phyloP scores from a whole-genome alignment of 2,797 vertebrate species.

The Euphonia xanthogaster region DNA sequence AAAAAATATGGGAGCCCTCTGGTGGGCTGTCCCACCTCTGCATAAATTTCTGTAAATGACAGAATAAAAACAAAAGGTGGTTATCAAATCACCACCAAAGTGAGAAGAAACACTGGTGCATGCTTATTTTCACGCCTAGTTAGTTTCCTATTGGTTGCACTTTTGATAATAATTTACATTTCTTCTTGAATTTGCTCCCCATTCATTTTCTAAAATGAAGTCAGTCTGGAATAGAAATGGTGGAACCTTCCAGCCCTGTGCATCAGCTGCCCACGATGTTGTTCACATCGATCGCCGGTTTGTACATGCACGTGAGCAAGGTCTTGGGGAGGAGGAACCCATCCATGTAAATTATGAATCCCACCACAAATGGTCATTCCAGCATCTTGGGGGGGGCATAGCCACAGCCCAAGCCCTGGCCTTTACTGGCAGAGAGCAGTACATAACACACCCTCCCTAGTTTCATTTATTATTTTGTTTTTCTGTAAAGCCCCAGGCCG shows the following conservation, averaged over 20 bases:
- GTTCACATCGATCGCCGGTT: not conserved
- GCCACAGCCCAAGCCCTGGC: not conserved
- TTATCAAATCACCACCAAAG: not conserved
- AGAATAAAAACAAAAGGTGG: not conserved
- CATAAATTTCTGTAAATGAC: not conserved
- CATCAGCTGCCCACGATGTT: rapidly evolving
- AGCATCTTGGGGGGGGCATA: not conserved
- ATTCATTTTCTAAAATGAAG: not conserved
- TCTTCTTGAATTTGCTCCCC: not conserved
- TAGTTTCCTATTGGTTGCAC: not conserved
- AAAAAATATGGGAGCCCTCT: not conserved
- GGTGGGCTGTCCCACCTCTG: not conserved
- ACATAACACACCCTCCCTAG: not conserved
- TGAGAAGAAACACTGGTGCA: rapidly evolving
- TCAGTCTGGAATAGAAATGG: not conserved
- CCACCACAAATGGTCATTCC: not conserved
- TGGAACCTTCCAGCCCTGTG: not conserved
- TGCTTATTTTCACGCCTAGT: not conserved
- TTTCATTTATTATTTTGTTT: not conserved
- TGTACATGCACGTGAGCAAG: rapidly evolving
- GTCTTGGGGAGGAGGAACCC: not conserved
- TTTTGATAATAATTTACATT: not conserved
- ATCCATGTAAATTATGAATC: not conserved
- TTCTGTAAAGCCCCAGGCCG: not conserved
- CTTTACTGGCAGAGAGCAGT: not conserved